phyloP scores from a whole-genome alignment of 2,113 vertebrate genomes.

The Pangasianodon gigas region DNA sequence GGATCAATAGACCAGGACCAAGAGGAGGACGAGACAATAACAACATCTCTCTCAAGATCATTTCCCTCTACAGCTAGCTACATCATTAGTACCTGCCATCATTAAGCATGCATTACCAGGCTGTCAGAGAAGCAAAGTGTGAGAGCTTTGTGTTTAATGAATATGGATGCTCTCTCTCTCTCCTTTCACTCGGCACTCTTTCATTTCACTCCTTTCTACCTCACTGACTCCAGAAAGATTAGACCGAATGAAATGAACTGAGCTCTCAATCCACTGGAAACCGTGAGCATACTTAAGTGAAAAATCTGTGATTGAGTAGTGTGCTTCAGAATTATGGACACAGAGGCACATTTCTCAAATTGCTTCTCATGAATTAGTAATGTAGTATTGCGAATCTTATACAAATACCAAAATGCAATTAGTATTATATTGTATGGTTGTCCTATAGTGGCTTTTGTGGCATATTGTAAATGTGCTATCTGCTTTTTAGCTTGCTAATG shows the following conservation, averaged over 20 bases:
- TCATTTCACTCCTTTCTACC: slow-evolving; percentile 79
- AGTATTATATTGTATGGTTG: neutral
- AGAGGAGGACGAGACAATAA: slow-evolving; percentile 64
- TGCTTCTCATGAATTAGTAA: slow-evolving; percentile 14
- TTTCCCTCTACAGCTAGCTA: slow-evolving; percentile 45
- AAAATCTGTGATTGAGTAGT: slow-evolving; percentile 27
- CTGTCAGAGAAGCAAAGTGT: slow-evolving; percentile 64
- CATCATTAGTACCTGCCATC: slow-evolving; percentile 55
- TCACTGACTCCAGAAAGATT: slow-evolving; percentile 74
- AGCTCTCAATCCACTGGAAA: slow-evolving; percentile 45
- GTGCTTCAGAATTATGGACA: slow-evolving; percentile 16
- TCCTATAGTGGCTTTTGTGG: slow-evolving; percentile 6
- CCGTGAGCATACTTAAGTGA: slow-evolving; percentile 26
- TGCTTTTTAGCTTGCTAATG: slow-evolving; percentile 18
- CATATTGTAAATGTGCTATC: neutral
- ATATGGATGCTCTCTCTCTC: slow-evolving; percentile 70
- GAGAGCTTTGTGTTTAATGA: slow-evolving; percentile 78
- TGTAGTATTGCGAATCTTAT: neutral
- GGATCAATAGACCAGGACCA: slow-evolving; percentile 68
- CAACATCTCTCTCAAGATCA: slow-evolving; percentile 50
- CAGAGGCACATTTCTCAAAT: slow-evolving; percentile 7
- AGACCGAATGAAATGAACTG: slow-evolving; percentile 76
- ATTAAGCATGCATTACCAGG: slow-evolving; percentile 57
- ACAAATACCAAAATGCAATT: slow-evolving; percentile 14
- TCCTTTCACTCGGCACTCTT: slow-evolving; percentile 61